Percentiles rank a stretch among this genome's conserved stretches.
These are phyloP conservation scores for Drosophila teissieri DNA, from an alignment of 1,140 invertebrate genomes.

Conservation along the genomic window DNA sequence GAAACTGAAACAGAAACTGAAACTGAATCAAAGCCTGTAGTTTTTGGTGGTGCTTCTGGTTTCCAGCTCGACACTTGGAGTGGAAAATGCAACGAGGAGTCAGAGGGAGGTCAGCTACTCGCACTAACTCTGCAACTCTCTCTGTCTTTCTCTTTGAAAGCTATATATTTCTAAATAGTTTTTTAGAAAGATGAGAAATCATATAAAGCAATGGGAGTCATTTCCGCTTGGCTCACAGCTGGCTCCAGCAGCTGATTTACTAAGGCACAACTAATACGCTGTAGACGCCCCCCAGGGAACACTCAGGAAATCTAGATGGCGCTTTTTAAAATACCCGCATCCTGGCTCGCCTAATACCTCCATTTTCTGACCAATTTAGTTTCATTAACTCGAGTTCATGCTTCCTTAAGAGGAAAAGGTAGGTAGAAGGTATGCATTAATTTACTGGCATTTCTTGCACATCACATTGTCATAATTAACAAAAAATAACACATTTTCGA, in stretches of 20 bases:
- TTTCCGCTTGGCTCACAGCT: constrained; percentile 33
- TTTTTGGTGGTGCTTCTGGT: too few species aligned
- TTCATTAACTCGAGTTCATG: too few species aligned
- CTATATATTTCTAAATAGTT: constrained; percentile 4
- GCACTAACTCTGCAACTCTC: not conserved
- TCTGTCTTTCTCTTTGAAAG: not conserved
- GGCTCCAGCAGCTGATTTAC: constrained; percentile 48
- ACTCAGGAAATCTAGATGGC: not conserved
- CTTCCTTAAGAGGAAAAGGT: too few species aligned
- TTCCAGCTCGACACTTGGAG: constrained; percentile 2
- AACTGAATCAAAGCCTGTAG: not conserved
- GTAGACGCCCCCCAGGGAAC: constrained; percentile 13
- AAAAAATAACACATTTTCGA: too few species aligned
- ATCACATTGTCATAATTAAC: too few species aligned
- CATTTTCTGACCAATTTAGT: too few species aligned
- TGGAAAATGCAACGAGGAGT: not conserved
- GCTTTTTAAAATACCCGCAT: too few species aligned
- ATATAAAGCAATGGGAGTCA: constrained; percentile 15
- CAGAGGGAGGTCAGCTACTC: not conserved
- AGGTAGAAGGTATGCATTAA: too few species aligned
- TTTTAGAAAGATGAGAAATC: constrained; percentile 26
- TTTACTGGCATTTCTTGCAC: too few species aligned
- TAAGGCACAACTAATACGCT: constrained; percentile 66
- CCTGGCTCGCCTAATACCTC: too few species aligned
- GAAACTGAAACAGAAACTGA: not conserved